Conservation (phyloP, 2,888 invertebrate species). For the Dichetophora obliterata region DNA sequence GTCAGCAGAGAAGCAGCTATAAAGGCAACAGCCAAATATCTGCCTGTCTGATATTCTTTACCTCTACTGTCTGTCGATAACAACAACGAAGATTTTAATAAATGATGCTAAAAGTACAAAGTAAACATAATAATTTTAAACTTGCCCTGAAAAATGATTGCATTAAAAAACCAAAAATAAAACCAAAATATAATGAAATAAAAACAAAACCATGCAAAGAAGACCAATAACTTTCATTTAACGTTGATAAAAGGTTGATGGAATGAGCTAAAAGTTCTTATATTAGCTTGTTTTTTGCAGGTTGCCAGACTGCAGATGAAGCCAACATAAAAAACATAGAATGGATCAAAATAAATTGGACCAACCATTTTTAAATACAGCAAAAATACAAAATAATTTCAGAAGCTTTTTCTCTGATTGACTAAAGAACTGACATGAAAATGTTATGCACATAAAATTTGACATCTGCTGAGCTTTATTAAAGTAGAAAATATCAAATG, state of each 20-base stretch:
- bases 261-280: not conserved
- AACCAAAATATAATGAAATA: constrained; percentile 18
- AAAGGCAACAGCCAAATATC: constrained; percentile 21
- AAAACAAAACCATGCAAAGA: constrained; percentile 1
- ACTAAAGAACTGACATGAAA: too few relatives aligned
- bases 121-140: constrained; percentile 45
- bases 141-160: constrained; percentile 28
- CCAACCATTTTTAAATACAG: too few relatives aligned
- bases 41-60: not conserved
- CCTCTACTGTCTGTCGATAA: constrained; percentile 33
- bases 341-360: too few relatives aligned
- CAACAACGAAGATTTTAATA: constrained; percentile 38
- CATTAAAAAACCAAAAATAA: not conserved
- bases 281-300: not conserved
- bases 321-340: not conserved
- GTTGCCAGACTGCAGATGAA: not conserved
- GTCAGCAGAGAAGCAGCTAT: constrained; percentile 24
- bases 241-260: not conserved
- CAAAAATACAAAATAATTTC: too few relatives aligned
- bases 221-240: constrained; percentile 16
- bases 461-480: too few relatives aligned
- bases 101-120: constrained; percentile 42
- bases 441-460: too few relatives aligned
- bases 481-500: too few relatives aligned
- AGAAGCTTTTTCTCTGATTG: too few relatives aligned